Evolutionary conservation across 1,140 invertebrate genomes (phyloP).

Genomic region (Eufriesea mexicana): DNA sequence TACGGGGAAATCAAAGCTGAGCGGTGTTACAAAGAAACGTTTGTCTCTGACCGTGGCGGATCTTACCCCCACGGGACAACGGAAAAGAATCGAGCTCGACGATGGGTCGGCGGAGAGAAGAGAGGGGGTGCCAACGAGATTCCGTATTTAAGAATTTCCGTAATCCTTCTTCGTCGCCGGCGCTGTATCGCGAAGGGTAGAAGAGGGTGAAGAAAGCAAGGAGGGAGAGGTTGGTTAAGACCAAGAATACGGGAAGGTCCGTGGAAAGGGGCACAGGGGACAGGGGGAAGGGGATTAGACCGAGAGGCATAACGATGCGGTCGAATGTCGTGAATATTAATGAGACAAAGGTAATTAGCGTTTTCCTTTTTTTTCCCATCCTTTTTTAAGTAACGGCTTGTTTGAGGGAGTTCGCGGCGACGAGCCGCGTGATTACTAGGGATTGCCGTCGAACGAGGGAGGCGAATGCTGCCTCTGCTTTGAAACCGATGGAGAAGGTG

Average conservation of each 20-base stretch:
- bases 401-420: constrained; percentile 77
- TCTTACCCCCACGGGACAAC: constrained; percentile 40
- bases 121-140: constrained; percentile 59
- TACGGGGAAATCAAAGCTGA: constrained; percentile 42
- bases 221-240: constrained; percentile 63
- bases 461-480: constrained; percentile 25
- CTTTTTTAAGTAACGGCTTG: constrained; percentile 79
- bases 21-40: constrained; percentile 5
- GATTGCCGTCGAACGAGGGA: constrained; percentile 45
- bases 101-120: not conserved
- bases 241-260: constrained; percentile 64
- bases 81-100: constrained; percentile 50
- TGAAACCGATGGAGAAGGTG: constrained; percentile 63
- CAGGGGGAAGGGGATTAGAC: constrained; percentile 71
- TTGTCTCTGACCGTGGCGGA: constrained; percentile 1
- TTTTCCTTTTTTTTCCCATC: constrained; percentile 72
- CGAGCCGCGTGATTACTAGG: constrained; percentile 79
- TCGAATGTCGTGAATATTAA: constrained; percentile 83
- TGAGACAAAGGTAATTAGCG: constrained; percentile 83
- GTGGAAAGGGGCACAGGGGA: constrained; percentile 18
- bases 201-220: constrained; percentile 19
- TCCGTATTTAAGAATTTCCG: constrained; percentile 71
- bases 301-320: constrained; percentile 80
- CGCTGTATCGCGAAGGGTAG: constrained; percentile 60
- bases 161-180: constrained; percentile 72